These are phyloP conservation scores for Aporophyla lueneburgensis DNA, from an alignment of 2,888 invertebrate genomes.

Conservation along the genomic window DNA sequence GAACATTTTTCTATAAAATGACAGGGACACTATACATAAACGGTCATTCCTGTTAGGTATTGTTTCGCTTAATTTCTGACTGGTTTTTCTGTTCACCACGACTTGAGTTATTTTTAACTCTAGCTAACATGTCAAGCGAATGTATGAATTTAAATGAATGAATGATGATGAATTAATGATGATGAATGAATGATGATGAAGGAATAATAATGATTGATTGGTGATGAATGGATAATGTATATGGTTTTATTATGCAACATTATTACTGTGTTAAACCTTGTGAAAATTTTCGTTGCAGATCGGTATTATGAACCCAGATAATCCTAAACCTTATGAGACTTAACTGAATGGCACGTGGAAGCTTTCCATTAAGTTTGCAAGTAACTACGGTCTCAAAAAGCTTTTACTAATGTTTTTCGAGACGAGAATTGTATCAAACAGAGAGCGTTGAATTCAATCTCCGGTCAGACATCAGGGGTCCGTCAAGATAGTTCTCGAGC, in stretches of 20 bases:
- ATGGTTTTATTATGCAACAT: not conserved
- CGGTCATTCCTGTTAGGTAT: not conserved
- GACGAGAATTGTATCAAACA: constrained; percentile 32
- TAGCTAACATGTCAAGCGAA: not conserved
- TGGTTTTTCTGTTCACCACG: not conserved
- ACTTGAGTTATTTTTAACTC: not conserved
- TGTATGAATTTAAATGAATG: not conserved
- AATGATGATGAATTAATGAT: too few species aligned
- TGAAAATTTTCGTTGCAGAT: not conserved
- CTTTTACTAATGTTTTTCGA: constrained; percentile 17
- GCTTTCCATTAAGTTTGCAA: not conserved
- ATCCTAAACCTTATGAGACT: not conserved
- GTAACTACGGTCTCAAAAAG: constrained; percentile 7
- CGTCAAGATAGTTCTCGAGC: constrained; percentile 74
- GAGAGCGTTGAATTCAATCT: constrained; percentile 75
- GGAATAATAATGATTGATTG: too few species aligned
- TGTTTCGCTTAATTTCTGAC: too few species aligned
- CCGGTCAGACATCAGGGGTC: constrained; percentile 73
- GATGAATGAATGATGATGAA: too few species aligned
- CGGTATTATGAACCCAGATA: not conserved
- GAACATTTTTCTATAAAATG: too few species aligned
- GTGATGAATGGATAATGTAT: too few species aligned
- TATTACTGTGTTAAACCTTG: not conserved
- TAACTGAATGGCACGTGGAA: not conserved
- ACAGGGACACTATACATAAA: not conserved